These are phyloP conservation scores for Sinonovacula constricta DNA, from an alignment of 1,140 invertebrate species.

Conservation along the genomic window DNA sequence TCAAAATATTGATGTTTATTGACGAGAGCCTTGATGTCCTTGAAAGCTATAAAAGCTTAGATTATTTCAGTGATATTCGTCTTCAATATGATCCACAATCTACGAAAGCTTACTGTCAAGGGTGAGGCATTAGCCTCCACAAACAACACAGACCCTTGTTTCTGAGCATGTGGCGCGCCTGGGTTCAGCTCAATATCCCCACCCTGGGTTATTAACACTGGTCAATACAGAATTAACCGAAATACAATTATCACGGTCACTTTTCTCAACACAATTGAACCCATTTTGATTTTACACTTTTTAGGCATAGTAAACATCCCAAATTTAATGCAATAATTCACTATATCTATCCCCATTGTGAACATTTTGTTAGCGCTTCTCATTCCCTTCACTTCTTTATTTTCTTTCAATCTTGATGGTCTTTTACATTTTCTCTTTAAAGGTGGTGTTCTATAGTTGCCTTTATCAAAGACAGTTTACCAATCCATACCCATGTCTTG, in stretches of 20 bases:
- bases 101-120: too few species aligned
- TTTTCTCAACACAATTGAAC: neutral
- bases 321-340: neutral
- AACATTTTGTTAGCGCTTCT: neutral
- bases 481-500: too few species aligned
- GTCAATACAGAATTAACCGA: too few species aligned
- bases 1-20: neutral
- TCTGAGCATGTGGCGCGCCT: neutral
- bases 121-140: neutral
- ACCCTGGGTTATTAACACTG: neutral
- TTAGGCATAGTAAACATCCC: neutral
- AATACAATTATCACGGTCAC: neutral
- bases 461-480: too few species aligned
- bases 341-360: neutral
- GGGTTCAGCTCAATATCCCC: neutral
- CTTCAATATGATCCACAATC: too few species aligned
- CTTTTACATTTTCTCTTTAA: too few species aligned
- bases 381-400: too few species aligned
- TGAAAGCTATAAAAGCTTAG: too few species aligned
- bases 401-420: too few species aligned
- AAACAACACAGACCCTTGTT: neutral
- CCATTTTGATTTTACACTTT: neutral
- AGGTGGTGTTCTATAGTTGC: too few species aligned
- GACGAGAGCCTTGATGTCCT: too few species aligned
- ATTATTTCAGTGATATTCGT: too few species aligned